phyloP scores from a whole-genome alignment of 1,140 invertebrate genomes.

The Solenopsis invicta region DNA sequence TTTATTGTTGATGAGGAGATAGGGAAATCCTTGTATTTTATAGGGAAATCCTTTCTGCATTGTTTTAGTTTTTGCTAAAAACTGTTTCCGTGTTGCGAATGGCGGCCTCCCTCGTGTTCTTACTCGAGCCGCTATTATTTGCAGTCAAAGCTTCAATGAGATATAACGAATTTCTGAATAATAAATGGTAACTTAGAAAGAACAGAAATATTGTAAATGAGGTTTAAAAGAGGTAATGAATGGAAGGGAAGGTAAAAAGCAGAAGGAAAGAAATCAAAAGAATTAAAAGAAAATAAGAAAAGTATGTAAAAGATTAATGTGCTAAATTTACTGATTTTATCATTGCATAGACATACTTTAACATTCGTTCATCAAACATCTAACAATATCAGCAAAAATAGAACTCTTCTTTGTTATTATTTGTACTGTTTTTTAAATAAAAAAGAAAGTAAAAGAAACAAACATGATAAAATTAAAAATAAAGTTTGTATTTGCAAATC shows the following conservation, averaged over 20 bases:
- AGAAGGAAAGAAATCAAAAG: neutral
- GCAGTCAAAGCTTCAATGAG: conserved; percentile 3
- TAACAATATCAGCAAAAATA: neutral
- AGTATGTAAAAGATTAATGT: neutral
- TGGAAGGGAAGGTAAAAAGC: neutral
- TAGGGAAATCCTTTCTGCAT: neutral
- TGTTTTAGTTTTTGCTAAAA: neutral
- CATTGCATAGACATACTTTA: neutral
- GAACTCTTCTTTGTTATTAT: neutral
- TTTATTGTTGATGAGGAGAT: neutral
- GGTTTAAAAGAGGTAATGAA: conserved; percentile 5
- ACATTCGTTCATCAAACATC: neutral
- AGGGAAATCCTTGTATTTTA: neutral
- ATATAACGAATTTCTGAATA: conserved; percentile 31
- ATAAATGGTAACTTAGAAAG: conserved; percentile 69
- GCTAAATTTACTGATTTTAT: neutral
- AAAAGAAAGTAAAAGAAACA: neutral
- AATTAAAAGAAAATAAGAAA: neutral
- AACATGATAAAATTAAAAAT: neutral
- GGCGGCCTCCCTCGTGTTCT: neutral
- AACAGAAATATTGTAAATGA: conserved; percentile 3
- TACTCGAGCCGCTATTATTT: neutral
- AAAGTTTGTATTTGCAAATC: neutral
- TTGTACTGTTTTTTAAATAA: neutral
- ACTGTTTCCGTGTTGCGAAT: neutral